Evolutionary conservation across 2,888 invertebrate genomes (phyloP), one percentile per base, ranked within the genome.

Genomic region (Ichneumoninae sp.): DNA sequence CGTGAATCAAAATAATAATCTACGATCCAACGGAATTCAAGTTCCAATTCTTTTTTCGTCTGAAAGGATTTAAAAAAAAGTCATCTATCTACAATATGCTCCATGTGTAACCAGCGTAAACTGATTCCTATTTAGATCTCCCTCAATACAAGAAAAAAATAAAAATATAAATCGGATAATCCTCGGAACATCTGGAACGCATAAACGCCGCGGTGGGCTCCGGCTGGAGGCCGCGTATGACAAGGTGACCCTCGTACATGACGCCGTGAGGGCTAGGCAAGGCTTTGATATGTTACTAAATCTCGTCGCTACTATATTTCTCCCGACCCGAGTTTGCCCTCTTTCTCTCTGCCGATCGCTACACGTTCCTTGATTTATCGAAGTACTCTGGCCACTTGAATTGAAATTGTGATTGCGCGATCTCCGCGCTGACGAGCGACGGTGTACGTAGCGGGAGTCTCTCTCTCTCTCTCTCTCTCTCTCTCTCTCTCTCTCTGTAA

Each of bases 351-450:
- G 60, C n/a, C 57, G 54, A 19, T 57, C 57, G 54, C 16, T 10
- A 26, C 44, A 26, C 44, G 26, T 63, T 30, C n/a, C 47, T 63
- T 47, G 60, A 74, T 74, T 74, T 47, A 74, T 74, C 74, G 36
- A 74, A 74, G 40, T 30, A 47, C 44, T 47, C 44, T 74, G 26
- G n/a, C 8, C 36, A 74, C 30, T 40, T 52, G 52, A 65, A 76
- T 76, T 22, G 68, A 80, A 80, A 73, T 80, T 71, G 73, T 57
- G 66, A 73, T 80, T 73, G 54, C 66, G 65, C 66, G 63, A 80
- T 54, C 57, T 36, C 30, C 36, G 22, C 52, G 30, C 13, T 13
- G 44, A 66, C 40, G 70, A 50, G 26, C 40, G 22, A 70, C 57
- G 33, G 44, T 33, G 33, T 16, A 47, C 16, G 60, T 22, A 5